Base-by-base conservation (phyloP, 1,140 invertebrate genomes). In the Dendrolimus punctatus region DNA sequence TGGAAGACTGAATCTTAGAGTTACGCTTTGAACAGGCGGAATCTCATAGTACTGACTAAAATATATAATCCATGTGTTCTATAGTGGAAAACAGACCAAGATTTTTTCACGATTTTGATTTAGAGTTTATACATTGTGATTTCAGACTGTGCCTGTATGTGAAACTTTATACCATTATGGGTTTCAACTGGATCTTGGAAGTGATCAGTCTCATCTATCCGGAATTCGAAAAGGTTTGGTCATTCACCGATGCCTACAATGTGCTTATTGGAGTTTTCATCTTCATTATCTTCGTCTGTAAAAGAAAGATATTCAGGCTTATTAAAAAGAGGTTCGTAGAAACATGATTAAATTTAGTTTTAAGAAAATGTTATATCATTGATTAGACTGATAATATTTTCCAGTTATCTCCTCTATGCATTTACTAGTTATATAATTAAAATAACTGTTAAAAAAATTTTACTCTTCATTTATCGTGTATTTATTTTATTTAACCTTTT, bases 221-320 rank as follows among this genome's bases (percentile, higher is more conserved):
- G 0, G 48, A 73, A 8, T 53, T 60, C 4, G 46, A 68, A 6
- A 36, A 47, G 6, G 46, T 78, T 38, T 86, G 75, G 73, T 58
- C 51, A 5, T 55, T 77, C 50, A 75, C 72, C 6, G 83, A 86
- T 40, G 64, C 68, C 1, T 86, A 80, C 68, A 86, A 84, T 43
- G 75, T 83, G 4, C 75, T 86, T 53, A 76, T 82, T 38, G 87
- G 88, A 2, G 40, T 88, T 2, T 80, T 76, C 37, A 85, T 88
- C 37, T 89, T 89, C 63, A 66, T 88, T 36, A 87, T 89, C 49
- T 89, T 89, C 62, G 85, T 89, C 8, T 88, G 87, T 63, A 89
- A 89, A 58, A 74, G 69, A 55, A 87, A 87, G 57, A 88, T 85
- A 51, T 75, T 78, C 57, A 62, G 68, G 5, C 64, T 85, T 5